These are phyloP conservation scores for Alauda arvensis DNA, from an alignment of 2,797 vertebrate species.

Conservation along the genomic window DNA sequence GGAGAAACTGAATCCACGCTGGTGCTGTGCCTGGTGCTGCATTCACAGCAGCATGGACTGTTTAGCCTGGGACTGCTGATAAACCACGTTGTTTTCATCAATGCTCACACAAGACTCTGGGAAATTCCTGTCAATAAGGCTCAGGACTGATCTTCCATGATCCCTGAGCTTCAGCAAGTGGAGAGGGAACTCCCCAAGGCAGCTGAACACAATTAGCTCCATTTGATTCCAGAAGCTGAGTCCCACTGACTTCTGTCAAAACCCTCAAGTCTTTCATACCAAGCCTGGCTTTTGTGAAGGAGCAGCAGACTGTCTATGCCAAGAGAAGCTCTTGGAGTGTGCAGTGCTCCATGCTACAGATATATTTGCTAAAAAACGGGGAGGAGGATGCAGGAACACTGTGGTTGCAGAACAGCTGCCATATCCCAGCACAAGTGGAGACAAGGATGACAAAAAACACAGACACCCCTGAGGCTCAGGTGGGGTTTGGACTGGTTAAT, in stretches of 20 bases:
- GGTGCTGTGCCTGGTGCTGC: rapidly evolving
- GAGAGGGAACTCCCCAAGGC: neutral
- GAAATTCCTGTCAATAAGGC: neutral
- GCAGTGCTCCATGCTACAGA: rapidly evolving
- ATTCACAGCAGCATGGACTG: rapidly evolving
- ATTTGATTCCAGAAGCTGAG: neutral
- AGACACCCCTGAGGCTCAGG: neutral
- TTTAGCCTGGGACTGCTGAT: neutral
- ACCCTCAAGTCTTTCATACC: neutral
- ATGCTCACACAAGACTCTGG: neutral
- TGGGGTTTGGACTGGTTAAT: neutral
- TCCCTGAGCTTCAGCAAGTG: neutral
- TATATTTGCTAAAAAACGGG: rapidly evolving
- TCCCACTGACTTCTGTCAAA: conserved; percentile 9
- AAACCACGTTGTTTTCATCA: neutral
- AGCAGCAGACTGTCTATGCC: neutral
- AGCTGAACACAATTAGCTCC: neutral
- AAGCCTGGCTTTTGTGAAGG: neutral
- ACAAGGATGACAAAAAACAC: neutral
- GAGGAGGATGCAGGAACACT: neutral
- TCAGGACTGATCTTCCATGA: neutral
- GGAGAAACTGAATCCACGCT: rapidly evolving
- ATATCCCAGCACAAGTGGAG: neutral
- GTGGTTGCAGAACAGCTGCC: neutral
- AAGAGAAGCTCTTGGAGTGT: neutral